phyloP scores from a whole-genome alignment of 2,113 vertebrate genomes.

The Rhombomys opimus region DNA sequence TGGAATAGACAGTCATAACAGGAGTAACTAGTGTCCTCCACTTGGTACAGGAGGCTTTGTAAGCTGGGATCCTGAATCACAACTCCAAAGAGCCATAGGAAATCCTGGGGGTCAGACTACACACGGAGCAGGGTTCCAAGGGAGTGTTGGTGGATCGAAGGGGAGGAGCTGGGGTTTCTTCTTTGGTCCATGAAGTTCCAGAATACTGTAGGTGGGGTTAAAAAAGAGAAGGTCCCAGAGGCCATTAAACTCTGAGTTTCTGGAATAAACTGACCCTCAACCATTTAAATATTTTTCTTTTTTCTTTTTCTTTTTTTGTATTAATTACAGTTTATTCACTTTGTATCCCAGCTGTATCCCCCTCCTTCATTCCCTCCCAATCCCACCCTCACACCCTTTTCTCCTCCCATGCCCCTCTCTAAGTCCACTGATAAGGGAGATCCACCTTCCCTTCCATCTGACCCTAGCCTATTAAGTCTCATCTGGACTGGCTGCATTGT shows the following conservation, averaged over 20 bases:
- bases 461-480: too few species aligned
- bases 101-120: neutral
- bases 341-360: too few species aligned
- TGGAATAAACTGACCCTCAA: neutral
- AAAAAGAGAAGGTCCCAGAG: neutral
- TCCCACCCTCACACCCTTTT: too few species aligned
- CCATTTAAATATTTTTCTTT: neutral
- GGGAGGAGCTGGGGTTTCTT: neutral
- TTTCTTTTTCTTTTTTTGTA: too few species aligned
- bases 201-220: neutral
- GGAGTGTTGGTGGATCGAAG: neutral
- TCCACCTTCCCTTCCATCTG: too few species aligned
- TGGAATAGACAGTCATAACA: neutral
- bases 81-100: neutral
- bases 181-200: neutral
- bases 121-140: neutral
- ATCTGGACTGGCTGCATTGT: too few species aligned
- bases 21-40: neutral
- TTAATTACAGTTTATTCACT: neutral
- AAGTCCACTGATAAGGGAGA: too few species aligned
- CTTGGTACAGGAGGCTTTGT: neutral
- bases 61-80: neutral
- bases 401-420: too few species aligned
- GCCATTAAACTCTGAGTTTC: neutral
- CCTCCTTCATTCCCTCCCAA: too few species aligned